Evolutionary conservation across 2,888 invertebrate genomes (phyloP), one percentile per base, ranked within the genome.

Genomic region (Drosophila borborema): DNA sequence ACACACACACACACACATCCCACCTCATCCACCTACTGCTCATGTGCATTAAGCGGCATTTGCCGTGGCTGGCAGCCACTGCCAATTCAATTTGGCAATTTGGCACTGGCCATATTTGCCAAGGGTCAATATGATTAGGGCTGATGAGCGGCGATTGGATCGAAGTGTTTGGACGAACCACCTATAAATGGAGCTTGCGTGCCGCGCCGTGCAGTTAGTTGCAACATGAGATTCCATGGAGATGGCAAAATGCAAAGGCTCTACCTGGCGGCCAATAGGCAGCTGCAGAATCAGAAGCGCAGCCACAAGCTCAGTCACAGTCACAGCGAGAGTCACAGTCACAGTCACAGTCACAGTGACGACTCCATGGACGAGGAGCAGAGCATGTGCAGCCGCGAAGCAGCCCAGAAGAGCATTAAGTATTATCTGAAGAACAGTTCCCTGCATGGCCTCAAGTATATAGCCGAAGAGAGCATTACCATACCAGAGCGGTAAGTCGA

Each of bases 371-470:
- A 77, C 0, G 73, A 72, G 31, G 82, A 84, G 10, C 74, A 82
- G 6, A 60, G 67, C 3, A 55, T 90, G 3, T 91, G 91, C 46
- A 83, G 82, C 36, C 66, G 75, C 1, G 81, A 80, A n/a, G 77
- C 90, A 1, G 75, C 87, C 2, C 90, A 86, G 45, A 85, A 71
- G 55, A 94, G 94, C 81, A 75, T 95, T 0, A 93, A 94, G 48
- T 95, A 95, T 61, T 96, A 96, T 89, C 94, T 96, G 51, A 92
- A 94, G 40, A 95, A 95, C 43, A 95, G 96, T 20, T 96, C 96
- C 0, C 92, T 97, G 40, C 97, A 97, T 87, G 97, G 97, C 0
- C 93, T 97, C 10, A 95, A 96, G 86, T 97, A 97, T 84, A 94
- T 97, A 34, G 97, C 97, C 0, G 92, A 93, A 69, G 91, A 90